Evolutionary conservation across 1,140 invertebrate species (phyloP).

Genomic region (Trichoplusia ni): DNA sequence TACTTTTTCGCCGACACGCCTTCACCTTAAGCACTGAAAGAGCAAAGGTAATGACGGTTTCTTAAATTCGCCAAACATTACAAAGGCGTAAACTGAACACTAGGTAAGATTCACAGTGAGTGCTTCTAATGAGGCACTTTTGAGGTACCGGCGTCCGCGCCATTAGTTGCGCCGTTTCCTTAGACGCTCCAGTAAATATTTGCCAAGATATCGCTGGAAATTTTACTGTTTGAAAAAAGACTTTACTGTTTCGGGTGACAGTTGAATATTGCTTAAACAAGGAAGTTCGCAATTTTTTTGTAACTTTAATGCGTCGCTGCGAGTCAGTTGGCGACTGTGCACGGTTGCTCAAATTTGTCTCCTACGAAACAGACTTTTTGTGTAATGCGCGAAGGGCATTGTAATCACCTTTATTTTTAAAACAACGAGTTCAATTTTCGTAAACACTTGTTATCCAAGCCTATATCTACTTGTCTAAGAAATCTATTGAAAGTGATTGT

Average conservation of each 20-base stretch:
- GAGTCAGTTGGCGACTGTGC: too few relatives aligned
- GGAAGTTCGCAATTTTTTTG: too few relatives aligned
- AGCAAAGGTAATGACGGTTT: not conserved
- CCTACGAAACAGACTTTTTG: too few relatives aligned
- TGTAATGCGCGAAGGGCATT: not conserved
- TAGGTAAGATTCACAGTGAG: constrained; percentile 19
- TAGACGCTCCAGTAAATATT: constrained; percentile 46
- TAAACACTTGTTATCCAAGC: too few relatives aligned
- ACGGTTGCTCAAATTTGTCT: too few relatives aligned
- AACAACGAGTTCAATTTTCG: too few relatives aligned
- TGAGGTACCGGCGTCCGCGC: constrained; percentile 11
- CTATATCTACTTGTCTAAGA: too few relatives aligned
- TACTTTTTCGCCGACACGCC: not conserved
- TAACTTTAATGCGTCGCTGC: too few relatives aligned
- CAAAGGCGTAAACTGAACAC: constrained; percentile 16
- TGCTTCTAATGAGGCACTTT: constrained; percentile 38
- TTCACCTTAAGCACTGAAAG: not conserved
- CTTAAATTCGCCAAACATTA: constrained; percentile 17
- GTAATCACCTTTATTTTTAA: too few relatives aligned
- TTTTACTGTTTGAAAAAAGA: not conserved
- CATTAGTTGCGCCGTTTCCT: constrained; percentile 41
- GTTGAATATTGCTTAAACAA: constrained; percentile 2
- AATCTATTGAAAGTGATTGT: too few relatives aligned
- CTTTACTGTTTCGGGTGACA: not conserved
- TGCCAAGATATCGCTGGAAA: constrained; percentile 30